A percentile compares a stretch with the other conserved stretches of the same genome.
phyloP scores from a whole-genome alignment of 2,113 vertebrate species.

The Notothenia rossii region DNA sequence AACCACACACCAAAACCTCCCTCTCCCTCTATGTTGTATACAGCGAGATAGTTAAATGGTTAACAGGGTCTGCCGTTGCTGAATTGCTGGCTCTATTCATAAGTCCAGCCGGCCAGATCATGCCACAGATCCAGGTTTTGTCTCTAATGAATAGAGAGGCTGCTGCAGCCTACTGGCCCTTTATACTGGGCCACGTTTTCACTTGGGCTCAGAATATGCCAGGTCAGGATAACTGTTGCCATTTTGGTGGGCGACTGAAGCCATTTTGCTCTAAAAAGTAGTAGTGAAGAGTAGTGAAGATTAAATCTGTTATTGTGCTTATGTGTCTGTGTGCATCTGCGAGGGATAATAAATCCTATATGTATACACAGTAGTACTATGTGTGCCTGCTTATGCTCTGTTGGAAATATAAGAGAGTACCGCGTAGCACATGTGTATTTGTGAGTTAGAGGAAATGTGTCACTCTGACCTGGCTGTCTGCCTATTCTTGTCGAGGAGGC shows the following conservation, averaged over 20 bases:
- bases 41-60: constrained; percentile 50
- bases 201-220: constrained; percentile 77
- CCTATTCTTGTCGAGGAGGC: constrained; percentile 71
- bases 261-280: constrained; percentile 51
- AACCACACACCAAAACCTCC: constrained; percentile 13
- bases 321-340: constrained; percentile 25
- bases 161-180: constrained; percentile 69
- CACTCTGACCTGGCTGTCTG: constrained; percentile 77
- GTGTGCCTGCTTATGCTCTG: constrained; percentile 36
- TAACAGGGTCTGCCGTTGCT: constrained; percentile 68
- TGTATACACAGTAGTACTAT: constrained; percentile 1
- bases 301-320: constrained; percentile 41
- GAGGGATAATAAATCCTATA: constrained; percentile 42
- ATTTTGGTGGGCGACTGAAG: constrained; percentile 61
- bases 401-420: constrained; percentile 33
- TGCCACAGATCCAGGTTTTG: constrained; percentile 84
- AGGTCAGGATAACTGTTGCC: constrained; percentile 83
- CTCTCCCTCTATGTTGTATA: constrained; percentile 37
- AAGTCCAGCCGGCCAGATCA: constrained; percentile 70
- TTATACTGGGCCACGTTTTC: constrained; percentile 74
- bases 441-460: constrained; percentile 70
- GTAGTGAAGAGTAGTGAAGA: constrained; percentile 37
- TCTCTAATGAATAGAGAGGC: constrained; percentile 80
- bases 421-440: constrained; percentile 50
- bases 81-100: constrained; percentile 81